These are phyloP conservation scores for Eupithecia subfuscata DNA, from an alignment of 2,888 invertebrate species.

Conservation along the genomic window DNA sequence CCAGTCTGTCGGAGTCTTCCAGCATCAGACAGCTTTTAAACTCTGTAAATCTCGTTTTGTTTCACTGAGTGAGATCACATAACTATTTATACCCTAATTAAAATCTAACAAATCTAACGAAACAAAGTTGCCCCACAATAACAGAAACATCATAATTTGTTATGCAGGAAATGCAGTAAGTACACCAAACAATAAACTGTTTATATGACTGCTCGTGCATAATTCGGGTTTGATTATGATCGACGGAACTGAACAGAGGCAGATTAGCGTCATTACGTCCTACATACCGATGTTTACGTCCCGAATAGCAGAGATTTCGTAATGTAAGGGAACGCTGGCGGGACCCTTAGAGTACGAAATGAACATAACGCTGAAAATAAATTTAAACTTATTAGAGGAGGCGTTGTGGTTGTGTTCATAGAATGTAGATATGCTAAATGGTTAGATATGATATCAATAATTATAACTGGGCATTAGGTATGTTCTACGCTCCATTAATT, in stretches of 20 bases:
- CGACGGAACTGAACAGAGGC: conserved; percentile 51
- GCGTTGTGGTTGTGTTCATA: not conserved
- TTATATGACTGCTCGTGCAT: conserved; percentile 39
- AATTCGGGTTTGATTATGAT: conserved; percentile 60
- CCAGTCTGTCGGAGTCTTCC: not conserved
- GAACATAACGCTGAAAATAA: not conserved
- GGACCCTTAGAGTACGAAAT: conserved; percentile 28
- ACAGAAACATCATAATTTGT: conserved; percentile 8
- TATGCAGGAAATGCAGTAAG: conserved; percentile 18
- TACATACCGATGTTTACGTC: conserved; percentile 70
- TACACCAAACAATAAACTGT: conserved; percentile 34
- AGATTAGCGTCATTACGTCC: conserved; percentile 62
- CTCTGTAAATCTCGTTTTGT: not conserved
- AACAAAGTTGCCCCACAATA: not conserved
- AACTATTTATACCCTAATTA: not conserved
- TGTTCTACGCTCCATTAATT: not conserved
- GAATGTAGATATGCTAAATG: not conserved
- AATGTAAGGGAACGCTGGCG: conserved; percentile 46
- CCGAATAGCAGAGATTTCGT: conserved; percentile 64
- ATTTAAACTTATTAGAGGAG: not conserved
- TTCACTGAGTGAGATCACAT: not conserved
- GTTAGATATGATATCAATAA: not conserved
- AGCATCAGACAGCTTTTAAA: not conserved
- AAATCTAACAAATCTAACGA: not conserved
- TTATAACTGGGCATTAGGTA: not conserved